phyloP scores from a whole-genome alignment of 1,140 invertebrate species.

The Pachyrhynchus sulphureomaculatus region DNA sequence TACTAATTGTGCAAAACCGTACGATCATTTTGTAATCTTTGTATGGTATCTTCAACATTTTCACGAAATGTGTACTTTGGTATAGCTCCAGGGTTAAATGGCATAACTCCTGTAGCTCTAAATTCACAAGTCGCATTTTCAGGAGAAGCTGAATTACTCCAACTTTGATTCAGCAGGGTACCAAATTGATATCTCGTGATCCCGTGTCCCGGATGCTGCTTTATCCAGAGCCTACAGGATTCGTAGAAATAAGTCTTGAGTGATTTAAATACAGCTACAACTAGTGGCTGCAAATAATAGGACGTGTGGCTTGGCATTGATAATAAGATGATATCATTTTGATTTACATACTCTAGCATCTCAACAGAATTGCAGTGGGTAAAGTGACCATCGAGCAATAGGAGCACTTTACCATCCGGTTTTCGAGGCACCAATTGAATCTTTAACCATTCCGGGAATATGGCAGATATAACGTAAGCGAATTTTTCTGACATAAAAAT shows the following conservation, averaged over 20 bases:
- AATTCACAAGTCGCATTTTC: constrained; percentile 2
- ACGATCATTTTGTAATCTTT: too few relatives aligned
- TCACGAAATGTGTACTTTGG: not conserved
- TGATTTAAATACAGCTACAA: constrained; percentile 26
- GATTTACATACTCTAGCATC: constrained; percentile 33
- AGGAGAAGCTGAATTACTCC: too few relatives aligned
- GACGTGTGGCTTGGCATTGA: constrained; percentile 46
- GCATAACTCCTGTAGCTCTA: not conserved
- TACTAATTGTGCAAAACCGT: too few relatives aligned
- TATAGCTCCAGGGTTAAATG: not conserved
- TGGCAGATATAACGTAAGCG: constrained; percentile 44
- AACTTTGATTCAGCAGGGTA: too few relatives aligned
- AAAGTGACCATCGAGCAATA: constrained; percentile 46
- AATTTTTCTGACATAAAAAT: constrained; percentile 45
- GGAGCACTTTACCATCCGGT: constrained; percentile 38
- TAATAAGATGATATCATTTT: constrained; percentile 28
- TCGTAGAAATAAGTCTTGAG: constrained; percentile 27
- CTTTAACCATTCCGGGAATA: constrained; percentile 48
- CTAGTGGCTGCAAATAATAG: constrained; percentile 41
- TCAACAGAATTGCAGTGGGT: constrained; percentile 36
- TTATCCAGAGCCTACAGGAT: not conserved
- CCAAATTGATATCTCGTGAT: too few relatives aligned
- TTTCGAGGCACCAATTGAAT: constrained; percentile 44
- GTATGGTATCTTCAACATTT: not conserved
- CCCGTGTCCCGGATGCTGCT: not conserved